Base-by-base conservation (phyloP, 1,140 invertebrate genomes). In the Drosophila pandora region DNA sequence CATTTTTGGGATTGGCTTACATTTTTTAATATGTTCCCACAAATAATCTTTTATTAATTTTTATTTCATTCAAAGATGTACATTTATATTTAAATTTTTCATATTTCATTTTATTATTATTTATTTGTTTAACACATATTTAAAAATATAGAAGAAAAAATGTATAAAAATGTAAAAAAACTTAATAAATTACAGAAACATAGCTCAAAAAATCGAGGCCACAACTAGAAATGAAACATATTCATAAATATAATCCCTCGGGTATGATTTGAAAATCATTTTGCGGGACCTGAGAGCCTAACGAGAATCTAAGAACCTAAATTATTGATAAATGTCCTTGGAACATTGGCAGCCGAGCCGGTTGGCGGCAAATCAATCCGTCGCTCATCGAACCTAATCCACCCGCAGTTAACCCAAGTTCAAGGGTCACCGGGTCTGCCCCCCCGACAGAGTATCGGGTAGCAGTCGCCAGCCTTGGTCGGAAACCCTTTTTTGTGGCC, bases 301-400 rank as follows among this genome's bases (percentile, higher is more conserved):
- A 37, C 34, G 34, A 37, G 21, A 28, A 25, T 17, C 8, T 3
- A 2, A 22, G 30, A 32, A 48, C 59, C 58, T 39, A 62, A 10
- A 28, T 23, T 34, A 45, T 37, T 45, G 62, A 69, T 69, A 47
- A 39, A 48, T 68, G 49, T 30, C 17, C 12, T 32, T 37, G 34
- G 34, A 37, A 10, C 10, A 12, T 37, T 4, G 34, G 34, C 32
- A 34, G 32, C 2, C 32, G 32, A 34, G 32, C 3, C 8, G 8
- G 32, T 34, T 34, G 39, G 39, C 13, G 17, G 41, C 22, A 41
- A 65, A 55, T 68, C 64, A 68, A 47, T 68, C 32, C 41, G 63
- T 3, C 41, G 41, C 50, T 56, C 32, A 68, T 56, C 41, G 63
- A 68, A 68, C 63, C 49, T 68, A 55, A 55, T 30, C 65, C 62